Evolutionary conservation across 2,113 vertebrate genomes (phyloP).

Genomic region (Mastomys natalensis): DNA sequence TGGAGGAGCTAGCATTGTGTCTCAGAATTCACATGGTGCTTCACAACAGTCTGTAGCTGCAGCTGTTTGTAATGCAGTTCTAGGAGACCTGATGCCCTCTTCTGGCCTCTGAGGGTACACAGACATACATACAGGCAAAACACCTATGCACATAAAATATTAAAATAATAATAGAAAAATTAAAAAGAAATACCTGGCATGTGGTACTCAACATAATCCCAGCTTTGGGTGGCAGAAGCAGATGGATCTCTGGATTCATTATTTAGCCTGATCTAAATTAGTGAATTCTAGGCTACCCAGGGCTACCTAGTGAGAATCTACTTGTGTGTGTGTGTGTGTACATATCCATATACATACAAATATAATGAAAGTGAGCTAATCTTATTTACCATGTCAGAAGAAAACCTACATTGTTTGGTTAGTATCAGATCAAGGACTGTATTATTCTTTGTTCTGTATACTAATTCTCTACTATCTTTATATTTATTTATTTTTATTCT

Average conservation of each 20-base stretch:
- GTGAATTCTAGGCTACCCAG: background rate
- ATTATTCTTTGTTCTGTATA: background rate
- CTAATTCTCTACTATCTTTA: background rate
- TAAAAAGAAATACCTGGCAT: background rate
- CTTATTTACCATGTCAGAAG: background rate
- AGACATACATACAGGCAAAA: background rate
- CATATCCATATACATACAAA: background rate
- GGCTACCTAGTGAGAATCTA: background rate
- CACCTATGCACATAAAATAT: background rate
- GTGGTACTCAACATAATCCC: background rate
- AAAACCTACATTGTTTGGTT: background rate
- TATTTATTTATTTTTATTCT: background rate
- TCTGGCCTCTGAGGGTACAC: background rate
- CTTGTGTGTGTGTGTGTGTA: background rate
- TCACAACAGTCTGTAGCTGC: background rate
- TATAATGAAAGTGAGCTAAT: background rate
- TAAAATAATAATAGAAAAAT: background rate
- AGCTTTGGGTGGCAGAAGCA: background rate
- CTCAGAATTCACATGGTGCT: background rate
- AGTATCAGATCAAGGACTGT: background rate
- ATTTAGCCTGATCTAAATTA: background rate
- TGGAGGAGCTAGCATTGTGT: background rate
- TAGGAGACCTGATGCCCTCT: background rate
- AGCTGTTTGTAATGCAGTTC: background rate
- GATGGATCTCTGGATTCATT: background rate